A percentile compares a stretch with the other conserved stretches of the same genome.
These are phyloP conservation scores for Epicauta chinensis DNA, from an alignment of 1,140 invertebrate species.

Conservation along the genomic window DNA sequence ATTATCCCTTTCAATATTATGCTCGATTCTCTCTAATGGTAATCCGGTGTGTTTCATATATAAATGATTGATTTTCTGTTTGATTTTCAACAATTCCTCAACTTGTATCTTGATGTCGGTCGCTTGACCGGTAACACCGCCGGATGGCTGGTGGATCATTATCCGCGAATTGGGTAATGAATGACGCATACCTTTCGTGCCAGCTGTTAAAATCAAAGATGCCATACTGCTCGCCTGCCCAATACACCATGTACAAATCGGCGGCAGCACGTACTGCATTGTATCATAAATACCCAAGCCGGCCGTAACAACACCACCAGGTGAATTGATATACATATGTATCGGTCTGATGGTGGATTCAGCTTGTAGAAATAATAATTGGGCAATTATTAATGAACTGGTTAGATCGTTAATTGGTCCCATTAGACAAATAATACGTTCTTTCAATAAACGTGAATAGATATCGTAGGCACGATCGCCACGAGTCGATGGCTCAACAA, in stretches of 20 bases:
- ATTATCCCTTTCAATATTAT: slow-evolving; percentile 85
- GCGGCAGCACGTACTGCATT: slow-evolving; percentile 69
- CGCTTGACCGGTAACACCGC: slow-evolving; percentile 88
- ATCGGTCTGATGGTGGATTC: slow-evolving; percentile 67
- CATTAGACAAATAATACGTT: slow-evolving; percentile 76
- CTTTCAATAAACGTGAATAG: slow-evolving; percentile 73
- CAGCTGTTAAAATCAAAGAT: slow-evolving; percentile 84
- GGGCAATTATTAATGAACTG: slow-evolving; percentile 71
- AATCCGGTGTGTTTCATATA: slow-evolving; percentile 94
- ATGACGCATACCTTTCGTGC: slow-evolving; percentile 53
- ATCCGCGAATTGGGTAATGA: slow-evolving; percentile 96
- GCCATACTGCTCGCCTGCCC: slow-evolving; percentile 98
- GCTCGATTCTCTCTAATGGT: slow-evolving; percentile 67
- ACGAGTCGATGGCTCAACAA: slow-evolving; percentile 72
- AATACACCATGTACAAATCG: slow-evolving; percentile 76
- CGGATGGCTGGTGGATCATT: slow-evolving; percentile 98
- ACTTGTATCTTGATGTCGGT: slow-evolving; percentile 98
- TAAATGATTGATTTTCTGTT: slow-evolving; percentile 81
- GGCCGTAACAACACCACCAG: slow-evolving; percentile 62
- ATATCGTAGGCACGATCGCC: slow-evolving; percentile 81
- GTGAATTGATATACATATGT: slow-evolving; percentile 67
- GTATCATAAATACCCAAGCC: slow-evolving; percentile 76
- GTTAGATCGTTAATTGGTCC: slow-evolving; percentile 71
- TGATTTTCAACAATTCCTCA: slow-evolving; percentile 92
- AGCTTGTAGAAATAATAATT: slow-evolving; percentile 74